A percentile compares a stretch with the other conserved stretches of the same genome.
Conservation (phyloP, 2,888 invertebrate species). For the Oligia strigilis region DNA sequence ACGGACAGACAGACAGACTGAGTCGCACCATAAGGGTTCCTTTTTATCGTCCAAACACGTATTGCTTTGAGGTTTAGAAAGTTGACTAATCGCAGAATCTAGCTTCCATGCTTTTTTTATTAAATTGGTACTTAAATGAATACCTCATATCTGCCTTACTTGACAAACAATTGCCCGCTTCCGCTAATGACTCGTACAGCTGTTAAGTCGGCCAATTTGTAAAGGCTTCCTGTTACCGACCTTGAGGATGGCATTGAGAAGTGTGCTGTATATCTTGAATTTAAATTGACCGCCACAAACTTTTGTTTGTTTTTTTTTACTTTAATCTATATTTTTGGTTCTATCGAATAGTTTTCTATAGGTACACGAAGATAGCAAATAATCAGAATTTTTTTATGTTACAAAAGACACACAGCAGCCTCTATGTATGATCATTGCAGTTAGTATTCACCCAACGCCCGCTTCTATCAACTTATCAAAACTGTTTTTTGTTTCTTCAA, state of each 20-base stretch:
- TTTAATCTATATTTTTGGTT: constrained; percentile 1
- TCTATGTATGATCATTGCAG: not conserved
- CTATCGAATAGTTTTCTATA: not conserved
- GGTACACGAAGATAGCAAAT: not conserved
- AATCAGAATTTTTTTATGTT: no score
- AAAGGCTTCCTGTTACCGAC: constrained; percentile 72
- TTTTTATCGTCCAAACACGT: not conserved
- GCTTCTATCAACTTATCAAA: no score
- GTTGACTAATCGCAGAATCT: no score
- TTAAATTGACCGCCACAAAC: constrained; percentile 66
- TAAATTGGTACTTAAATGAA: not conserved
- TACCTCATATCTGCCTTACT: not conserved
- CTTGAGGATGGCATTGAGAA: constrained; percentile 71
- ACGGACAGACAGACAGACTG: no score
- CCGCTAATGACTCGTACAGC: constrained; percentile 23
- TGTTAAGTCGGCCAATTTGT: constrained; percentile 72
- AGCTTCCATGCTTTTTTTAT: not conserved
- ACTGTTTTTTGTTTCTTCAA: not conserved
- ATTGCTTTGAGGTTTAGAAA: not conserved
- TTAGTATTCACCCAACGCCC: not conserved
- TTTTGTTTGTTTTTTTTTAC: constrained; percentile 31
- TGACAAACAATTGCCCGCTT: not conserved
- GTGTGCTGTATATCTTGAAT: constrained; percentile 73
- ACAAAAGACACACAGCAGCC: not conserved
- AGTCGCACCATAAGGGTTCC: no score